phyloP scores from a whole-genome alignment of 1,140 invertebrate species.

The Lasioglossum albipes region DNA sequence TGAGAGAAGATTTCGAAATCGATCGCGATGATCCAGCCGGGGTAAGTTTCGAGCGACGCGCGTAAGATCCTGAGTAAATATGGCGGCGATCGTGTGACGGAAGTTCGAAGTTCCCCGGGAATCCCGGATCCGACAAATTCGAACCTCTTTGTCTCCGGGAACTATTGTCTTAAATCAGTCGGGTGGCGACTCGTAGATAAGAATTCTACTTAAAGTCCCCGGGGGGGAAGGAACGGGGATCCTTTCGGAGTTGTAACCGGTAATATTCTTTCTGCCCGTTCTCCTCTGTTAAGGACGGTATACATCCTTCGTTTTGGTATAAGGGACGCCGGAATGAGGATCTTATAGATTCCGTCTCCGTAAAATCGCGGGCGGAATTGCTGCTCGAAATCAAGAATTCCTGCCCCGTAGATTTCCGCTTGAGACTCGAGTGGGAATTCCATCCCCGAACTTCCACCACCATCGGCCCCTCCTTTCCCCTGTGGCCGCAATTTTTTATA shows the following conservation, averaged over 20 bases:
- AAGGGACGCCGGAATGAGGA: neutral
- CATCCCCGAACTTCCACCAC: neutral
- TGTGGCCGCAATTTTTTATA: neutral
- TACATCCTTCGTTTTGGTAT: neutral
- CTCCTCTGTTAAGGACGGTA: neutral
- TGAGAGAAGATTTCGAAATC: too few species aligned
- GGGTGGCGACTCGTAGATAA: slow-evolving; percentile 6
- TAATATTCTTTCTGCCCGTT: slow-evolving; percentile 11
- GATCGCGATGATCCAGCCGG: too few species aligned
- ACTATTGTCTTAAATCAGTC: slow-evolving; percentile 5
- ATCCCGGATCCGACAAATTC: neutral
- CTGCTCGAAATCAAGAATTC: slow-evolving; percentile 20
- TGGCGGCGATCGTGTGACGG: neutral
- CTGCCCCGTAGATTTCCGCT: neutral
- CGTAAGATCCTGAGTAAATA: neutral
- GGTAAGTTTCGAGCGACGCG: neutral
- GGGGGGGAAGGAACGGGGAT: neutral
- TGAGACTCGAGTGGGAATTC: neutral
- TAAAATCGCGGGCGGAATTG: slow-evolving; percentile 16
- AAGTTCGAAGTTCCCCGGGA: neutral
- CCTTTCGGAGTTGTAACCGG: slow-evolving; percentile 1
- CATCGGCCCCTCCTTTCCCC: too few species aligned
- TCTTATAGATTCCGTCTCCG: slow-evolving; percentile 17
- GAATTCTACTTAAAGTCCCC: slow-evolving; percentile 13
- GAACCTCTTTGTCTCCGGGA: neutral